phyloP scores from a whole-genome alignment of 2,113 vertebrate genomes.

The Muntiacus muntjak region DNA sequence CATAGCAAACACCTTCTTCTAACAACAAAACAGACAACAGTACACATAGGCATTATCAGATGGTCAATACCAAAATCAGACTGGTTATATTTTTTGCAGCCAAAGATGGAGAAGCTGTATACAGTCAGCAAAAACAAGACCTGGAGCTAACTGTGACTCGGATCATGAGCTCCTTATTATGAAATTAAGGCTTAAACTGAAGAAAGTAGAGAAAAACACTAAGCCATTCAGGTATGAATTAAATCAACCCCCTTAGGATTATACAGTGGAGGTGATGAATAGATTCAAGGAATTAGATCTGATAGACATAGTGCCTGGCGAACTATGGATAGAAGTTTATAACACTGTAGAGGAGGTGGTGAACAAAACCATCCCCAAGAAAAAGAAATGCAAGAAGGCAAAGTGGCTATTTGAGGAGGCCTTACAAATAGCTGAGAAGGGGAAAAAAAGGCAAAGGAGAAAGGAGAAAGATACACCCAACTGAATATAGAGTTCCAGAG shows the following conservation, averaged over 20 bases:
- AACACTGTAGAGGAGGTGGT: background rate
- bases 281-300: background rate
- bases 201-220: too few species aligned
- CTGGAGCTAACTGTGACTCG: too few species aligned
- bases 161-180: too few species aligned
- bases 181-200: too few species aligned
- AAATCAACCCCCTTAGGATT: background rate
- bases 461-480: background rate
- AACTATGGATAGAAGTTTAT: background rate
- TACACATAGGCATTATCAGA: too few species aligned
- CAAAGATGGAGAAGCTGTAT: too few species aligned
- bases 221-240: background rate
- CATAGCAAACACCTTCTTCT: too few species aligned
- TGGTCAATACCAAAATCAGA: too few species aligned
- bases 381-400: background rate
- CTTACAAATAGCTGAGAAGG: background rate
- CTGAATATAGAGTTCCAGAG: background rate
- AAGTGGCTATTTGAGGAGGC: background rate
- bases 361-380: background rate
- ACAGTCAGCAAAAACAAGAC: too few species aligned
- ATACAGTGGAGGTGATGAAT: background rate
- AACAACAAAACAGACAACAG: too few species aligned
- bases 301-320: background rate
- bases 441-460: background rate
- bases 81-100: too few species aligned